A percentile compares a stretch with the other conserved stretches of the same genome.
phyloP scores from a whole-genome alignment of 2,888 invertebrate species.

The Cremastinae sp. region DNA sequence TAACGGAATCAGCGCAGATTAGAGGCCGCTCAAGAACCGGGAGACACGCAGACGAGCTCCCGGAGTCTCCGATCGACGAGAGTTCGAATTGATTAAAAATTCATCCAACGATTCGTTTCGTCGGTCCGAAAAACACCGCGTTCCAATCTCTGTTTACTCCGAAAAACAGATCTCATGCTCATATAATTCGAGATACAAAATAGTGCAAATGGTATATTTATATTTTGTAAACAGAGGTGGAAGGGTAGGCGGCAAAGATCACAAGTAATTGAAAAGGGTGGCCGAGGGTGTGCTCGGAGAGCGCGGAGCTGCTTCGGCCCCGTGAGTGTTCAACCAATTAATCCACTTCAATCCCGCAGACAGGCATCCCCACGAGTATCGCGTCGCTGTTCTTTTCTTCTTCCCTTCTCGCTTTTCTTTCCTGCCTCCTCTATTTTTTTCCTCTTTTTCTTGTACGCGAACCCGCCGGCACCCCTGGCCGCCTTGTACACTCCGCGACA shows the following conservation, averaged over 20 bases:
- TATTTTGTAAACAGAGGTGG: slow-evolving; percentile 11
- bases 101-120: no score
- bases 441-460: slow-evolving; percentile 14
- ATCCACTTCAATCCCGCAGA: slow-evolving; percentile 77
- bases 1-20: slow-evolving; percentile 72
- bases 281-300: slow-evolving; percentile 60
- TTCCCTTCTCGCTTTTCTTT: slow-evolving; percentile 58
- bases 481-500: slow-evolving; percentile 53
- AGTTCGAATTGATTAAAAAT: no score
- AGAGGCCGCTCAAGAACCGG: slow-evolving; percentile 59
- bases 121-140: no score
- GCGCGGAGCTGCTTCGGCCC: slow-evolving; percentile 65
- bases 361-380: slow-evolving; percentile 71
- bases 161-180: background rate
- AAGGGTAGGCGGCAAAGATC: slow-evolving; percentile 72
- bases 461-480: slow-evolving; percentile 36
- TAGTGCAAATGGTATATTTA: background rate
- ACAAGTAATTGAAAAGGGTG: slow-evolving; percentile 72
- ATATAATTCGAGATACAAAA: slow-evolving; percentile 17
- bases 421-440: slow-evolving; percentile 16
- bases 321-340: slow-evolving; percentile 78
- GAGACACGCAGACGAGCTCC: slow-evolving; percentile 62
- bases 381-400: slow-evolving; percentile 62
- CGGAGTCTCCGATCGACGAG: slow-evolving; percentile 66
- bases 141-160: no score